Evolutionary conservation across 2,888 invertebrate species (phyloP).

Genomic region (Dryococelus australis): DNA sequence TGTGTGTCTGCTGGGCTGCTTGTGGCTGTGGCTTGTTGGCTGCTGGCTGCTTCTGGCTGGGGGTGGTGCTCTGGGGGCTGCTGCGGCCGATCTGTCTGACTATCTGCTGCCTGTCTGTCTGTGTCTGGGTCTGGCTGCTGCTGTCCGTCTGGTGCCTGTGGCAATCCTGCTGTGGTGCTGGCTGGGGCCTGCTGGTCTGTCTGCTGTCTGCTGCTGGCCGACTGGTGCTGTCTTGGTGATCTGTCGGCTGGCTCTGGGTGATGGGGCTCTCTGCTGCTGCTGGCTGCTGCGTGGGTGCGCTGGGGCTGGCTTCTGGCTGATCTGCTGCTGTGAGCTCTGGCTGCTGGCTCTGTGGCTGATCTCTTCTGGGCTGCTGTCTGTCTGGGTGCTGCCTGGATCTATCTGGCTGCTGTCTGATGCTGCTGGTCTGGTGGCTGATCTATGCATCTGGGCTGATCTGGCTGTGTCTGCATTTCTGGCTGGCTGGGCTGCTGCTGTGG

Average conservation of each 20-base stretch:
- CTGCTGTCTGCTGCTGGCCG: background rate
- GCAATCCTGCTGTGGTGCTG: too few species aligned
- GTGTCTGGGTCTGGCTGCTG: too few species aligned
- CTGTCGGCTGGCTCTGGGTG: background rate
- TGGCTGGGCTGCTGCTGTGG: background rate
- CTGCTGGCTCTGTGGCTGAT: too few species aligned
- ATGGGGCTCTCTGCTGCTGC: background rate
- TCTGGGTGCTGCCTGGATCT: background rate
- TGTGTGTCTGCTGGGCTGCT: background rate
- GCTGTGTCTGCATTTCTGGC: background rate
- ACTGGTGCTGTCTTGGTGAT: background rate
- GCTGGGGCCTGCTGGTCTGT: background rate
- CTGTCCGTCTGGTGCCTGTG: too few species aligned
- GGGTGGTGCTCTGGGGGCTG: too few species aligned
- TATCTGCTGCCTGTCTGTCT: background rate
- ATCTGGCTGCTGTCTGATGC: background rate
- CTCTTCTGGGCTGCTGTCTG: background rate
- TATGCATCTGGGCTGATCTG: too few species aligned
- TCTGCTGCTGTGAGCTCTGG: background rate
- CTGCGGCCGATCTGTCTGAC: too few species aligned
- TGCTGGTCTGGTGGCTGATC: too few species aligned
- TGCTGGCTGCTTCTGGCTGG: too few species aligned
- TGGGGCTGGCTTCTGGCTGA: background rate
- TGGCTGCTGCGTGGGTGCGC: background rate
- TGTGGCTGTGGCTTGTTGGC: background rate